Evolutionary conservation across 2,888 invertebrate genomes (phyloP).

Genomic region (Cybosia mesomella): DNA sequence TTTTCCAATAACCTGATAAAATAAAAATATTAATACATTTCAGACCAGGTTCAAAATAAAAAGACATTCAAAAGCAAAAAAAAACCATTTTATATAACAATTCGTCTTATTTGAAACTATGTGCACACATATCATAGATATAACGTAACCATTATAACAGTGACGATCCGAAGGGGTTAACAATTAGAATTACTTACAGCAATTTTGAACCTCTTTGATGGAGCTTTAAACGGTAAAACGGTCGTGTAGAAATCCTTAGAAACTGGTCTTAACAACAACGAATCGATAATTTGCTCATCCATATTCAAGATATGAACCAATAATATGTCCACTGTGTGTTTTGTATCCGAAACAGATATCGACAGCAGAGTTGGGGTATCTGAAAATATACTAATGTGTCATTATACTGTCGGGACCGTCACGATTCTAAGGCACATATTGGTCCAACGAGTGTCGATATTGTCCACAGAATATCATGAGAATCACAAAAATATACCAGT

Average conservation of each 20-base stretch:
- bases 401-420: neutral
- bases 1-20: slow-evolving; percentile 39
- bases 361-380: slow-evolving; percentile 37
- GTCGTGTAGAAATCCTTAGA: slow-evolving; percentile 43
- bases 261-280: slow-evolving; percentile 24
- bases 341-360: slow-evolving; percentile 37
- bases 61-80: too few species aligned
- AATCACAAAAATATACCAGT: too few species aligned
- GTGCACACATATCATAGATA: too few species aligned
- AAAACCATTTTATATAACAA: too few species aligned
- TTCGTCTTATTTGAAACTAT: too few species aligned
- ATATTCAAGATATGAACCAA: slow-evolving; percentile 35
- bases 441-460: too few species aligned
- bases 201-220: slow-evolving; percentile 45
- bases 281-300: slow-evolving; percentile 15
- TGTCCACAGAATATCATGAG: too few species aligned
- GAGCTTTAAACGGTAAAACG: slow-evolving; percentile 28
- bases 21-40: neutral
- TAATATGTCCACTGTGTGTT: slow-evolving; percentile 32
- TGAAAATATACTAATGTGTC: slow-evolving; percentile 27
- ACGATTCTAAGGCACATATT: neutral
- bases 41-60: neutral
- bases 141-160: too few species aligned
- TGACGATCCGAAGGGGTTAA: neutral
- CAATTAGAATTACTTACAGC: slow-evolving; percentile 33